Evolutionary conservation across 2,113 vertebrate species (phyloP), one percentile per base, ranked within the genome.

Genomic region (Epinephelus lanceolatus): DNA sequence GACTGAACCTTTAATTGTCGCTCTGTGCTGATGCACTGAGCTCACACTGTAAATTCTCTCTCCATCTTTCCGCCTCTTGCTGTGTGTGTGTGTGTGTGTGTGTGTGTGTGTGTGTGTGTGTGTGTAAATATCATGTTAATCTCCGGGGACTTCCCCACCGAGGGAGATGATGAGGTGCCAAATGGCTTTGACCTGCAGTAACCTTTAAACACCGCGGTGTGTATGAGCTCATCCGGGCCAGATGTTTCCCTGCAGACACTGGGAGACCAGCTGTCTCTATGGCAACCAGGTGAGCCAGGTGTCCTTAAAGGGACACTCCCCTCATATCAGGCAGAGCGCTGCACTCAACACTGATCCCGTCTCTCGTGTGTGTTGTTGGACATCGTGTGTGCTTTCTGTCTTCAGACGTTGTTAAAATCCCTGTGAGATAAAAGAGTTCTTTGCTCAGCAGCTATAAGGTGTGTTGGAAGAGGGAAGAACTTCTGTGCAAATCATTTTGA

Each of bases 271-370:
- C 15, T 13, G 76, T 89, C 83, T 60, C 90, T 5, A 70, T 55
- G 69, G 74, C 37, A 53, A 92, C 89, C 88, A 92, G 87, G 90
- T 91, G 78, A 88, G 76, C 47, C 83, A 89, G 84, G 83, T 84
- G 63, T 62, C 42, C 63, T 61, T 75, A 75, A 77, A 79, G 78
- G 53, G 62, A 23, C 61, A 30, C 10, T 42, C 70, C 72, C 71
- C 63, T 47, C 49, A 27, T 27, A 27, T 27, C 27, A 9, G 25
- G 21, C 25, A 14, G 25, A 67, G 62, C 60, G 0, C 47, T 2
- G n/a, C 11, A 33, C 69, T 25, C 70, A 19, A 6, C 42, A 15
- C 15, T 10, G 27, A 8, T 37, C 49, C 30, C 2, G 12, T 42
- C 33, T 30, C 30, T 30, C 30, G 30, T 30, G 30, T 30, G 30